Conservation (phyloP, 1,140 invertebrate species). For the Battus philenor region DNA sequence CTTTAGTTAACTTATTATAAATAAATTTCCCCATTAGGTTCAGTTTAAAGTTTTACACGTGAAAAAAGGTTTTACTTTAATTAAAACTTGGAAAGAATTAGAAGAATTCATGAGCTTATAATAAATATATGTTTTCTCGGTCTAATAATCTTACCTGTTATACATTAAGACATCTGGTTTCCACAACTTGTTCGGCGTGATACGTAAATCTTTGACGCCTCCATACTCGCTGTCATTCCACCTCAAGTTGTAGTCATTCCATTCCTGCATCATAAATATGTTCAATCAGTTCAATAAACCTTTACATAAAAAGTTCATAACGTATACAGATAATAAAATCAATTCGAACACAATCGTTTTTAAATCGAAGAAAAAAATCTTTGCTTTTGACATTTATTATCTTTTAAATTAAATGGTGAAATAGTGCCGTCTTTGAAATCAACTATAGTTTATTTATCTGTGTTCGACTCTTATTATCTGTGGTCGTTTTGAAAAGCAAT, state of each 20-base stretch:
- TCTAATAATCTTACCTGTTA: slow-evolving; percentile 93
- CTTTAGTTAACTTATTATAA: no score
- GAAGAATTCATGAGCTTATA: no score
- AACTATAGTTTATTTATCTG: no score
- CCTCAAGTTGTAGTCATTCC: slow-evolving; percentile 96
- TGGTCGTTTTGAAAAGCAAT: slow-evolving; percentile 9
- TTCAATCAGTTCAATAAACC: slow-evolving; percentile 15
- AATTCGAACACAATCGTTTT: no score
- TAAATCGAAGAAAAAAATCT: no score
- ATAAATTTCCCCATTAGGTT: no score
- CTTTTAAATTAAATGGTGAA: not conserved
- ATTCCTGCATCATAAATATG: slow-evolving; percentile 83
- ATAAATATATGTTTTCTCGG: no score
- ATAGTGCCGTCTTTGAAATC: no score
- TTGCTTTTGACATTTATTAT: no score
- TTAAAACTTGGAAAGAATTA: no score
- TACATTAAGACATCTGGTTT: slow-evolving; percentile 99
- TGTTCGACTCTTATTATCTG: slow-evolving; percentile 3
- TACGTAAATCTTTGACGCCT: slow-evolving; percentile 93
- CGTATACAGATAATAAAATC: slow-evolving; percentile 14
- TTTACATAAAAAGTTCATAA: not conserved
- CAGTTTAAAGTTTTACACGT: no score
- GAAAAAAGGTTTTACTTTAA: no score
- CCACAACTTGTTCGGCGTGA: slow-evolving; percentile 97
- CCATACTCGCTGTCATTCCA: slow-evolving; percentile 98